Conservation (phyloP, 1,140 invertebrate species). For the Elysia chlorotica region DNA sequence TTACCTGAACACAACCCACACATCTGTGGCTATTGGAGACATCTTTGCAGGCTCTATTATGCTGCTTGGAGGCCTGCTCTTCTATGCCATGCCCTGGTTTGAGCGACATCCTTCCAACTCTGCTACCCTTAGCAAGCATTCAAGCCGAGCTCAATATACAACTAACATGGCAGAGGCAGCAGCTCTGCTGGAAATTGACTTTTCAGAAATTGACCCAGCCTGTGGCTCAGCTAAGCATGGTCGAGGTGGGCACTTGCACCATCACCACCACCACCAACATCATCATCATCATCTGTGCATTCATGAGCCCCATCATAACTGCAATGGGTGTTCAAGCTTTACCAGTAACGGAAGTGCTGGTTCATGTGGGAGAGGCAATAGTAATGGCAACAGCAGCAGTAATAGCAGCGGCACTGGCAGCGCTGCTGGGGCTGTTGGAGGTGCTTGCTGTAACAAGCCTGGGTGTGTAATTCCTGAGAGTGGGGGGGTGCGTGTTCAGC, state of each 20-base stretch:
- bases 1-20: conserved; percentile 46
- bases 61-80: conserved; percentile 48
- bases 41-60: conserved; percentile 48
- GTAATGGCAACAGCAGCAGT: conserved; percentile 10
- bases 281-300: neutral
- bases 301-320: too few species aligned
- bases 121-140: conserved; percentile 48
- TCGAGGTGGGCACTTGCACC: conserved; percentile 1
- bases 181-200: conserved; percentile 53
- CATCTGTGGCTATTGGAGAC: conserved; percentile 40
- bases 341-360: too few species aligned
- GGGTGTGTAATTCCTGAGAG: too few species aligned
- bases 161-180: conserved; percentile 50
- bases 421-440: too few species aligned
- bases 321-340: too few species aligned
- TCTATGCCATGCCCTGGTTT: conserved; percentile 53
- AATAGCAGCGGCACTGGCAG: neutral
- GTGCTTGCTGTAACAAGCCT: too few species aligned
- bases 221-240: conserved; percentile 38
- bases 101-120: conserved; percentile 52
- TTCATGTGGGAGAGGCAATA: too few species aligned
- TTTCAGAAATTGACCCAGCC: conserved; percentile 47
- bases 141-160: conserved; percentile 39
- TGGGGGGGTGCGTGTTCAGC: conserved; percentile 35
- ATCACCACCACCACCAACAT: conserved; percentile 11